Conservation (phyloP, 2,113 vertebrate species). For the Pogonocichla stellata region DNA sequence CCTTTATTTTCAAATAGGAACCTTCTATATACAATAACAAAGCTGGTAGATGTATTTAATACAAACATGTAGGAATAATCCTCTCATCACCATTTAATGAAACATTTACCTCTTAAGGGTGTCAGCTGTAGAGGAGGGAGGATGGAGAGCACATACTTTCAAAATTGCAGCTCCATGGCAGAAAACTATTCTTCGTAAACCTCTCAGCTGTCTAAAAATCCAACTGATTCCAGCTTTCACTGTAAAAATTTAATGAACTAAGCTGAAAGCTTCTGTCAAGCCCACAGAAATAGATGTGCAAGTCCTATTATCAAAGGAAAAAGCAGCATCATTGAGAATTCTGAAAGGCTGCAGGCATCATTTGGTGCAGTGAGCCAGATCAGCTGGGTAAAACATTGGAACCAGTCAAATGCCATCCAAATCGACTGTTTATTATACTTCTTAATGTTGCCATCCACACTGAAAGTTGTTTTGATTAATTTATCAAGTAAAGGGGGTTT, state of each 20-base stretch:
- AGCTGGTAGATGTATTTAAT: background rate
- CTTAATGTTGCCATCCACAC: background rate
- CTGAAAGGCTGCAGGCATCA: conserved; percentile 24
- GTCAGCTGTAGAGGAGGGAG: background rate
- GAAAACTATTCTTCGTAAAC: conserved; percentile 33
- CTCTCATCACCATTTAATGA: background rate
- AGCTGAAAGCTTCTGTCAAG: conserved; percentile 56
- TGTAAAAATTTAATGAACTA: conserved; percentile 64
- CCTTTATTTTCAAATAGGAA: background rate
- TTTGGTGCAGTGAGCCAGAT: background rate
- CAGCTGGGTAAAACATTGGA: background rate
- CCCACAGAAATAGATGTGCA: conserved; percentile 30
- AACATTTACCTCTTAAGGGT: background rate
- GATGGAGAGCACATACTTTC: background rate
- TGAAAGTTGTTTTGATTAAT: background rate
- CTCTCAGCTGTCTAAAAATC: conserved; percentile 13
- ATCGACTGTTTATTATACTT: background rate
- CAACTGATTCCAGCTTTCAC: conserved; percentile 18
- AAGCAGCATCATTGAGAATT: conserved; percentile 29
- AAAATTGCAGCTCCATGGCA: background rate
- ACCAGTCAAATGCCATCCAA: background rate
- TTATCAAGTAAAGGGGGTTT: background rate
- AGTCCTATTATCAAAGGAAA: conserved; percentile 45
- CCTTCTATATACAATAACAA: background rate
- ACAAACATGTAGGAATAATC: background rate